Conservation (phyloP, 2,888 invertebrate species). For the Cephonodes hylas region DNA sequence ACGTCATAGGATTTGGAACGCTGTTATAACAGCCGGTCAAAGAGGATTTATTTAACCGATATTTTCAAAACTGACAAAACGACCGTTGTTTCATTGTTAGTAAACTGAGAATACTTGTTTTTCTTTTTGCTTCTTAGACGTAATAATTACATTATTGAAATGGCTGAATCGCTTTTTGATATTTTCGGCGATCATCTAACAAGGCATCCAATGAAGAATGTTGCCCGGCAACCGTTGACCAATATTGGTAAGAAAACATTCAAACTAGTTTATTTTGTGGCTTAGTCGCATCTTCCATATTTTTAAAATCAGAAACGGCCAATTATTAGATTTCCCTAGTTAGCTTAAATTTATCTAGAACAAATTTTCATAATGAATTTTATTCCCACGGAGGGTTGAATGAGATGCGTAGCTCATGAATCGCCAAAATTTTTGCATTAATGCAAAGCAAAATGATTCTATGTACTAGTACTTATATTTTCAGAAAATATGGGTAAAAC, state of each 20-base stretch:
- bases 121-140: not conserved
- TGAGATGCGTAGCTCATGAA: no score
- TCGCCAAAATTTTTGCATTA: no score
- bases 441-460: no score
- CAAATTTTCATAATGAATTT: no score
- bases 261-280: no score
- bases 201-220: conserved; percentile 55
- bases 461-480: conserved; percentile 15
- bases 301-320: no score
- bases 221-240: conserved; percentile 61
- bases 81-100: not conserved
- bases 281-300: no score
- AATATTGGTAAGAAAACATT: conserved; percentile 54
- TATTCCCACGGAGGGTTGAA: no score
- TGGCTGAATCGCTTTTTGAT: conserved; percentile 49
- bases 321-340: no score
- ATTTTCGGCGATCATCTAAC: conserved; percentile 66
- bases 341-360: no score
- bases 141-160: conserved; percentile 8
- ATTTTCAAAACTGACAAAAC: not conserved
- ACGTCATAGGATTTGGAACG: no score
- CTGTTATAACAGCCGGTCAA: no score
- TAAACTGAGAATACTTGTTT: not conserved
- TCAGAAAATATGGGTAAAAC: conserved; percentile 69
- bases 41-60: not conserved